Conservation (phyloP, 2,888 invertebrate species). For the Amphipoea lucens region DNA sequence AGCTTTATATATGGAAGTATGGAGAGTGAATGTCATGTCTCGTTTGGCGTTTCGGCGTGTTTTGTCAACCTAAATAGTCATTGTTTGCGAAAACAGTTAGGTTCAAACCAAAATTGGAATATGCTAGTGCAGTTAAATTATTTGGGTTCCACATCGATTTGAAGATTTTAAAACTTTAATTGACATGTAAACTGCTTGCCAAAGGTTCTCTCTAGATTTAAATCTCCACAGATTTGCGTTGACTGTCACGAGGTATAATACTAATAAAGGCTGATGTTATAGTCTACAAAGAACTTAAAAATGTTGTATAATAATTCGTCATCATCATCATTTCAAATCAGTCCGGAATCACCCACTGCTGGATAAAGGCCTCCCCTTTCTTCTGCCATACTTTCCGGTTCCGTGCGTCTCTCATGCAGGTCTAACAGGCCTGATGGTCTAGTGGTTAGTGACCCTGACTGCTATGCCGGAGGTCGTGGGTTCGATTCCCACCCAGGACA, state of each 20-base stretch:
- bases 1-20: background rate
- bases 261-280: background rate
- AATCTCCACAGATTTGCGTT: background rate
- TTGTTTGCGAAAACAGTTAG: background rate
- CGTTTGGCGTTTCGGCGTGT: conserved; percentile 1
- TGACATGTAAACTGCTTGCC: background rate
- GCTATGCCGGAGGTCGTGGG: no score
- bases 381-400: no score
- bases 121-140: background rate
- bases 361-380: no score
- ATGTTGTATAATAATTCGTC: no score
- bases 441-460: no score
- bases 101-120: background rate
- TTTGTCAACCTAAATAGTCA: background rate
- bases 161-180: background rate
- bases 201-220: background rate
- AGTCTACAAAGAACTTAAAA: background rate
- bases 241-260: background rate
- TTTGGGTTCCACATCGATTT: background rate
- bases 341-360: no score
- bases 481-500: no score
- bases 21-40: background rate
- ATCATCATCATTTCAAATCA: no score
- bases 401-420: no score
- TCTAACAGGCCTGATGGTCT: no score